A percentile compares a stretch with the other conserved stretches of the same genome.
These are phyloP conservation scores for Chelonoidis abingdonii DNA, from an alignment of 2,113 vertebrate species.

Conservation along the genomic window DNA sequence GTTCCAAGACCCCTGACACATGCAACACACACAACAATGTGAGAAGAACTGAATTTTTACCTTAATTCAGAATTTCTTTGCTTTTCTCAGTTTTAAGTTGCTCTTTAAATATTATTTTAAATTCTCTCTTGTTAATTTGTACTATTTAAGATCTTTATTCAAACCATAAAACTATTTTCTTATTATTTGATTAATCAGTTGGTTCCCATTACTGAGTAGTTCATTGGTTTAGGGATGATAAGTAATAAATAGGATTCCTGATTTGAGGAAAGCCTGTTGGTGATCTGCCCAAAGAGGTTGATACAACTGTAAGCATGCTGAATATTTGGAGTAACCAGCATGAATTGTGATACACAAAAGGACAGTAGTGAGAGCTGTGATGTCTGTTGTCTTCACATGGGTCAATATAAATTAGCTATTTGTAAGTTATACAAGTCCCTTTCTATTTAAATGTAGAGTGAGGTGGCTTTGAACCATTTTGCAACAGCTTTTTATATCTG, in stretches of 20 bases:
- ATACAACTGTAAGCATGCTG: not conserved
- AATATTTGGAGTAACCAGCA: not conserved
- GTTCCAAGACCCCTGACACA: not conserved
- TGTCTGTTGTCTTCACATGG: not conserved
- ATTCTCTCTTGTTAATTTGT: not conserved
- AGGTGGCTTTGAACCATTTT: not conserved
- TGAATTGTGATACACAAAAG: not conserved
- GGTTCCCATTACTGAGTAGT: not conserved
- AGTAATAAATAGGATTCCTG: not conserved
- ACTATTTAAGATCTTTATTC: not conserved
- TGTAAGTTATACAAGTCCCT: accelerated
- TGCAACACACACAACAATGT: not conserved
- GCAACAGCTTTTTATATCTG: accelerated
- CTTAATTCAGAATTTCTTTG: not conserved
- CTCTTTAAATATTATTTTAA: not conserved
- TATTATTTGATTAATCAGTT: not conserved
- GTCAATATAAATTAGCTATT: not conserved
- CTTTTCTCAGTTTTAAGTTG: not conserved
- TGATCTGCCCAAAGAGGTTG: not conserved
- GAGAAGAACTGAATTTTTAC: not conserved
- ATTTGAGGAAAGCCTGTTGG: not conserved
- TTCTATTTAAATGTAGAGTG: not conserved
- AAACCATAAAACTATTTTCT: not conserved
- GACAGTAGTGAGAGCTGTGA: not conserved
- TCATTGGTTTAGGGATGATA: not conserved